phyloP scores from a whole-genome alignment of 2,113 vertebrate genomes.

The Reinhardtius hippoglossoides region DNA sequence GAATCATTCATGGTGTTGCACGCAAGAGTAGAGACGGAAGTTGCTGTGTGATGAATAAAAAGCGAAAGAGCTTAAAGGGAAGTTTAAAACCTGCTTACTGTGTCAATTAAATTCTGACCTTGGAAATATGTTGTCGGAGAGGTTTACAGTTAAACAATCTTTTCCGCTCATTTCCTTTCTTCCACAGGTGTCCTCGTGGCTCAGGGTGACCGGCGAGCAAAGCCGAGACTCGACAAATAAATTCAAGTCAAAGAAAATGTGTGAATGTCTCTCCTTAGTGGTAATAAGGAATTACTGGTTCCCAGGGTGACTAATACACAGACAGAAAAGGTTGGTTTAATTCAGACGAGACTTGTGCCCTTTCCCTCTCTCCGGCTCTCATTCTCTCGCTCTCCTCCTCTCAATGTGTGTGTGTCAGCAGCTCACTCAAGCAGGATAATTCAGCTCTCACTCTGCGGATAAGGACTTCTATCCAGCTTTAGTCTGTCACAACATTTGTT shows the following conservation, averaged over 20 bases:
- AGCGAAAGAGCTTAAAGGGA: not conserved
- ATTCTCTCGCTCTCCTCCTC: slow-evolving; percentile 24
- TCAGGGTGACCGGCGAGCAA: slow-evolving; percentile 10
- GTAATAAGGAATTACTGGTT: slow-evolving; percentile 65
- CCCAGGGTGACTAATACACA: slow-evolving; percentile 62
- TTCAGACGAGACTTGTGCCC: slow-evolving; percentile 54
- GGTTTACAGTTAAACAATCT: not conserved
- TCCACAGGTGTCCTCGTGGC: slow-evolving; percentile 56
- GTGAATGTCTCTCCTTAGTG: slow-evolving; percentile 45
- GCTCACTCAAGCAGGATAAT: slow-evolving; percentile 77
- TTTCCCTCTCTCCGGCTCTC: slow-evolving; percentile 10
- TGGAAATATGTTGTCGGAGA: not conserved
- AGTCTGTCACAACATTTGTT: slow-evolving; percentile 79
- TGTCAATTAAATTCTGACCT: not conserved
- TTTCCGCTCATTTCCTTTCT: not conserved
- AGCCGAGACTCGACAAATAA: slow-evolving; percentile 20
- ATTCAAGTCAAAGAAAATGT: slow-evolving; percentile 42
- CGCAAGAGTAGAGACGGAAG: not conserved
- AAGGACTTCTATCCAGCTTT: slow-evolving; percentile 75
- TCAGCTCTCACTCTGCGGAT: slow-evolving; percentile 75
- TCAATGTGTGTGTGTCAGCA: slow-evolving; percentile 68
- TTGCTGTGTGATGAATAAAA: not conserved
- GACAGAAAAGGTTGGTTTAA: slow-evolving; percentile 65
- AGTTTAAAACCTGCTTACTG: not conserved
- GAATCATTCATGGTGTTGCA: slow-evolving; percentile 1